Percentiles rank a stretch among this genome's conserved stretches.
Conservation (phyloP, 1,140 invertebrate genomes). For the Macrosteles quadrilineatus region DNA sequence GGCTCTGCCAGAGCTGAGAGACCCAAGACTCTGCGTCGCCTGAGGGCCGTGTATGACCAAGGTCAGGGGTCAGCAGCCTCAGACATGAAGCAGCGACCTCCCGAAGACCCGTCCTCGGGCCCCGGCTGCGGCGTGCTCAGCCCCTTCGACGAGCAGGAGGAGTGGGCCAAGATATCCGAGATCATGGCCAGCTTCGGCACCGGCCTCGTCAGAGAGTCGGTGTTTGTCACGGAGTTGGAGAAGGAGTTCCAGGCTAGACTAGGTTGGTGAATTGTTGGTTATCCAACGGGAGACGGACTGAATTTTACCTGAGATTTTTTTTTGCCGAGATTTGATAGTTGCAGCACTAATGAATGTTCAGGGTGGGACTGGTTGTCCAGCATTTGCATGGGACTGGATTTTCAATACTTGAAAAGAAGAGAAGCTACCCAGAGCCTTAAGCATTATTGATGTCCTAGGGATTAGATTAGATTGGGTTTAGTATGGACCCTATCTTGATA, state of each 20-base stretch:
- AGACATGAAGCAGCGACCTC: constrained; percentile 38
- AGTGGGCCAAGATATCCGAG: constrained; percentile 93
- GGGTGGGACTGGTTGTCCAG: too few relatives aligned
- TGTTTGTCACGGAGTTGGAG: constrained; percentile 81
- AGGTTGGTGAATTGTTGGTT: constrained; percentile 52
- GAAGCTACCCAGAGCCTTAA: too few relatives aligned
- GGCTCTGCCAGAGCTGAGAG: constrained; percentile 56
- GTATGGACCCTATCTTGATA: too few relatives aligned
- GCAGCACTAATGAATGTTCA: too few relatives aligned
- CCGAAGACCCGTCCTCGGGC: constrained; percentile 29
- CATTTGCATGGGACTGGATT: too few relatives aligned
- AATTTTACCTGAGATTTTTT: neutral
- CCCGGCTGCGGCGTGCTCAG: constrained; percentile 72
- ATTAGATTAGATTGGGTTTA: too few relatives aligned
- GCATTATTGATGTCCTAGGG: too few relatives aligned
- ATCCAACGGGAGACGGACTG: too few relatives aligned
- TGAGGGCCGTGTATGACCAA: constrained; percentile 57
- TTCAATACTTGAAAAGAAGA: too few relatives aligned
- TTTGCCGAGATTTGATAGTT: too few relatives aligned
- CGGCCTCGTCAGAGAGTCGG: constrained; percentile 73
- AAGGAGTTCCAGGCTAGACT: constrained; percentile 75
- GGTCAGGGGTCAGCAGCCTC: constrained; percentile 42
- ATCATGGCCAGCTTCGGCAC: constrained; percentile 91
- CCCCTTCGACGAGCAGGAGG: constrained; percentile 89
- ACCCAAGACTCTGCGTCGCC: constrained; percentile 70